These are phyloP conservation scores for Eulemur coronatus DNA, from an alignment of 2,797 vertebrate genomes.

Conservation along the genomic window DNA sequence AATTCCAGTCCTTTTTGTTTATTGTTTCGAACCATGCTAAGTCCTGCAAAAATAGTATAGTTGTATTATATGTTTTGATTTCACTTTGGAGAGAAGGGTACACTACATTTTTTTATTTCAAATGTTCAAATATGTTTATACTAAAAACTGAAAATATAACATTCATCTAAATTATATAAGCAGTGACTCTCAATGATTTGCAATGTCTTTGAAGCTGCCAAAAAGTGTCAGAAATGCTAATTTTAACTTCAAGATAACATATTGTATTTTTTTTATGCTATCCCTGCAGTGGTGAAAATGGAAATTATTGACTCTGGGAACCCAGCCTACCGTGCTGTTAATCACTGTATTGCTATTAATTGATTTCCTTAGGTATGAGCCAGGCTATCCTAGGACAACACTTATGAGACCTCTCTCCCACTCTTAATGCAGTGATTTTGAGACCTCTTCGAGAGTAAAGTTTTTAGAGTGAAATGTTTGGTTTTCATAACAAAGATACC, in stretches of 20 bases:
- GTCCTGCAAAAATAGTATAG: background rate
- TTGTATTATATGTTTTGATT: background rate
- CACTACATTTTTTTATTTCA: background rate
- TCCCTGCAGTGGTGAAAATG: constrained; percentile 71
- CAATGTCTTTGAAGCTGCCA: constrained; percentile 54
- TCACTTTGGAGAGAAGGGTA: background rate
- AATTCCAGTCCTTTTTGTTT: background rate
- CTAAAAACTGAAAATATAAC: constrained; percentile 42
- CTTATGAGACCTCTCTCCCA: background rate
- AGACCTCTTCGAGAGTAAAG: background rate
- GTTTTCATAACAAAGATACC: constrained; percentile 64
- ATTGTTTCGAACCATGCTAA: background rate
- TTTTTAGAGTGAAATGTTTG: constrained; percentile 49
- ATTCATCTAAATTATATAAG: constrained; percentile 37
- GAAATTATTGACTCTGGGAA: constrained; percentile 73
- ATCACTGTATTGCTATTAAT: constrained; percentile 73
- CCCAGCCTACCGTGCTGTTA: constrained; percentile 38
- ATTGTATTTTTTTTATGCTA: constrained; percentile 67
- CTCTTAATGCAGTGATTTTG: background rate
- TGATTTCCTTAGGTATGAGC: constrained; percentile 67
- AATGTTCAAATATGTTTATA: constrained; percentile 12
- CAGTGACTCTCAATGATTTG: constrained; percentile 33
- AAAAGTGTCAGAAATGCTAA: constrained; percentile 67
- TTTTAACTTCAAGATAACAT: constrained; percentile 68
- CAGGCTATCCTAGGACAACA: constrained; percentile 37